These are phyloP conservation scores for Chiroxiphia lanceolata DNA, from an alignment of 2,797 vertebrate genomes.

Conservation along the genomic window DNA sequence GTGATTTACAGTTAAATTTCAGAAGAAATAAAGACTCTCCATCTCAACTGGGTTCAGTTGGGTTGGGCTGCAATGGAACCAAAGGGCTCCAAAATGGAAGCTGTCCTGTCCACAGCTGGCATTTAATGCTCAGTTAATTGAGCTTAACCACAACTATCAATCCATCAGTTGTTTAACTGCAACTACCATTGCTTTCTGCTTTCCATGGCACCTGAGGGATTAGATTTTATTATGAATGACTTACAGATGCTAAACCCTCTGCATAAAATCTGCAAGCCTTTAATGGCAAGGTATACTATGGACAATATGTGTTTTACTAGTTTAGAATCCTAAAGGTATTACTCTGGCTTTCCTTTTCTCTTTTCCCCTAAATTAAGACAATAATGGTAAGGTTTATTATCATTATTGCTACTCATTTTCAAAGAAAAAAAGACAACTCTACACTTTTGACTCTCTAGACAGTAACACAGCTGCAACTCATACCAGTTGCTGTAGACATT, in stretches of 20 bases:
- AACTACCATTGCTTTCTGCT: background rate
- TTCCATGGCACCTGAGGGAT: background rate
- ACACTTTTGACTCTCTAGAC: background rate
- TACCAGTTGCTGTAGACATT: background rate
- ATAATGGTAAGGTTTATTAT: background rate
- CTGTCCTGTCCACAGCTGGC: background rate
- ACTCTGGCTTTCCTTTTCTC: background rate
- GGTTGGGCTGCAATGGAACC: background rate
- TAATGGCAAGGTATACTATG: background rate
- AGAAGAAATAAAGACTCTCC: background rate
- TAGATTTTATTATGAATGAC: background rate
- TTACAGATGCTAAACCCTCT: background rate
- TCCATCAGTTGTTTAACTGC: background rate
- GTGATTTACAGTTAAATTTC: background rate
- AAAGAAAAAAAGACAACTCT: background rate
- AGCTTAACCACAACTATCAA: background rate
- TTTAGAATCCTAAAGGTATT: background rate
- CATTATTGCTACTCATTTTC: background rate
- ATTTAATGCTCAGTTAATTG: background rate
- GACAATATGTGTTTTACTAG: background rate
- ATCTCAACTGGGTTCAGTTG: background rate
- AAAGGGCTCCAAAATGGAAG: background rate
- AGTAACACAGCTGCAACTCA: background rate
- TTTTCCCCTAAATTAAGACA: background rate
- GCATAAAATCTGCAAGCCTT: background rate